Evolutionary conservation across 2,888 invertebrate species (phyloP).

Genomic region (Formica aserva): DNA sequence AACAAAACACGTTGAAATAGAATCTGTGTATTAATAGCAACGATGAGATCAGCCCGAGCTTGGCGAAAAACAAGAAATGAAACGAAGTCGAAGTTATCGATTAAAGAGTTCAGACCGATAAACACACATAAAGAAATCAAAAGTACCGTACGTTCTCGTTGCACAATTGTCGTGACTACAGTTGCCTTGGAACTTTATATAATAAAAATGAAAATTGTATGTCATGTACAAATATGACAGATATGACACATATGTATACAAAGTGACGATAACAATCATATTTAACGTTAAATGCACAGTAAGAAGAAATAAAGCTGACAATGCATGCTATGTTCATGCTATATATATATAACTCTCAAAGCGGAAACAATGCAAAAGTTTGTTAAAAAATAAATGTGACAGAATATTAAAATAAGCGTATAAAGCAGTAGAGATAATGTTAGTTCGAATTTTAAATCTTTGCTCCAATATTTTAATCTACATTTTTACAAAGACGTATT

Average conservation of each 20-base stretch:
- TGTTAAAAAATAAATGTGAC: not conserved
- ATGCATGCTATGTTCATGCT: not conserved
- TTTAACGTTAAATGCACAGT: constrained; percentile 9
- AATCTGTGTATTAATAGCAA: not conserved
- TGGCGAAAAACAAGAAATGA: not conserved
- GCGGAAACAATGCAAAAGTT: not conserved
- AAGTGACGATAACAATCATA: not conserved
- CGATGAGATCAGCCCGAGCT: not conserved
- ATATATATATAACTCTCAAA: not conserved
- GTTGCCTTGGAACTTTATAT: constrained; percentile 2
- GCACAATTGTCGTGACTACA: not conserved
- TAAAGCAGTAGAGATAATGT: not conserved
- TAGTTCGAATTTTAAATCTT: not conserved
- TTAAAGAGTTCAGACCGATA: not conserved
- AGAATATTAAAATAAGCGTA: constrained; percentile 1
- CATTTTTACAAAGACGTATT: not conserved
- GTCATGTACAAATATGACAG: not conserved
- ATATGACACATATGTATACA: not conserved
- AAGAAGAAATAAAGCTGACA: not conserved
- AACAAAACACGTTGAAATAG: not conserved
- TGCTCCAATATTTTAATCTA: not conserved
- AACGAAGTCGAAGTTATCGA: not conserved
- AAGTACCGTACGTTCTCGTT: not conserved
- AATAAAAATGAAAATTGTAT: not conserved
- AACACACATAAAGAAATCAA: not conserved